phyloP scores from a whole-genome alignment of 2,888 invertebrate species.

The Parthenolecanium corni region DNA sequence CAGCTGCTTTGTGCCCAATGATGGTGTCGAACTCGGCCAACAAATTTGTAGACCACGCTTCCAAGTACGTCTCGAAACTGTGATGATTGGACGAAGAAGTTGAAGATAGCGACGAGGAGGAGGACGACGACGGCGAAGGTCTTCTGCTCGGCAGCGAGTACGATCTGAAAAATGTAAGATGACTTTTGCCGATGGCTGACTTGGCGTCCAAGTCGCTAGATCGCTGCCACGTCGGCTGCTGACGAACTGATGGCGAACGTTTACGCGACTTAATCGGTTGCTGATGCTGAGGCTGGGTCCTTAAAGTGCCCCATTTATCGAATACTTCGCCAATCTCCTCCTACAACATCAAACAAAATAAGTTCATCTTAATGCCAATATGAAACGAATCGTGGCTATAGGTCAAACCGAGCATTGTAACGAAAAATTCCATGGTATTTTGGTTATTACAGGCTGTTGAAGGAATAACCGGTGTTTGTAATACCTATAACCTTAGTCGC shows the following conservation, averaged over 20 bases:
- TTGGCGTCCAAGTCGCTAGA: not conserved
- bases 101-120: no score
- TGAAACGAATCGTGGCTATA: no score
- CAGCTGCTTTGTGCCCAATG: conserved; percentile 32
- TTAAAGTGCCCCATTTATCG: conserved; percentile 35
- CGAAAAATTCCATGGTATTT: no score
- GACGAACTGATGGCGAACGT: conserved; percentile 9
- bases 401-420: no score
- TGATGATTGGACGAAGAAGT: not conserved
- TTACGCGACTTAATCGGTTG: conserved; percentile 10
- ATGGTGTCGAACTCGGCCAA: conserved; percentile 36
- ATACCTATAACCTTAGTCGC: no score
- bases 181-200: conserved; percentile 4
- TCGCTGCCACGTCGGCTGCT: conserved; percentile 1
- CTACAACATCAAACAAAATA: conserved; percentile 34
- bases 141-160: conserved; percentile 14
- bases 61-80: conserved; percentile 29
- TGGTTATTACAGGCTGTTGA: no score
- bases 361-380: no score
- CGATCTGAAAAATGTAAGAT: conserved; percentile 12
- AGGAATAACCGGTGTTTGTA: no score
- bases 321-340: conserved; percentile 39
- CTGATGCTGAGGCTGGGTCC: not conserved
- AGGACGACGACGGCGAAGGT: not conserved
- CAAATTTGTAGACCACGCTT: conserved; percentile 35